phyloP scores from a whole-genome alignment of 2,888 invertebrate genomes.

The Thymelicus sylvestris region DNA sequence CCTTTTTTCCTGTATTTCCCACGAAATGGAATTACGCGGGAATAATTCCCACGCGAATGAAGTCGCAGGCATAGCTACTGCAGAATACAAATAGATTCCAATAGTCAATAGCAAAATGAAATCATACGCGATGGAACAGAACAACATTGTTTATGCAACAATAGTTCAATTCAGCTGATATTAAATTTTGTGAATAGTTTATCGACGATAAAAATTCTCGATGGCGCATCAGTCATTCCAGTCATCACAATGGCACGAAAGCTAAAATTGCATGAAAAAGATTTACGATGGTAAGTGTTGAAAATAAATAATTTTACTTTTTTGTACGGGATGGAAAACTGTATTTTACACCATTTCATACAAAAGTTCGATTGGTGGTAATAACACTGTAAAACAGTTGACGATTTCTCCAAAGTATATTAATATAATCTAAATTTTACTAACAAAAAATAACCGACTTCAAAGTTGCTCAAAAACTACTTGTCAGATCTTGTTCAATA shows the following conservation, averaged over 20 bases:
- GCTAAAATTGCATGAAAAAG: constrained; percentile 21
- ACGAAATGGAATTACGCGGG: no score
- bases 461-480: no score
- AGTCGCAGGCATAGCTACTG: no score
- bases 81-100: neutral
- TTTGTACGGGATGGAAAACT: neutral
- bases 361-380: no score
- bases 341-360: neutral
- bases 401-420: no score
- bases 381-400: no score
- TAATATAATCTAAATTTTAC: no score
- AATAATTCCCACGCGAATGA: no score
- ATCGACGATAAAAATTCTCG: constrained; percentile 24
- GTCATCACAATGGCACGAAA: constrained; percentile 20
- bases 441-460: no score
- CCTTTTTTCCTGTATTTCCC: no score
- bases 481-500: no score
- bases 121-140: neutral
- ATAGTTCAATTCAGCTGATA: constrained; percentile 14
- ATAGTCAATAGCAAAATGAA: constrained; percentile 3
- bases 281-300: constrained; percentile 18
- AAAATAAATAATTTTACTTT: constrained; percentile 11
- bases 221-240: constrained; percentile 25
- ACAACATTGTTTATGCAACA: constrained; percentile 19
- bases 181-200: constrained; percentile 28